Base-by-base conservation (phyloP, 1,140 invertebrate genomes). In the Caligus rogercresseyi region DNA sequence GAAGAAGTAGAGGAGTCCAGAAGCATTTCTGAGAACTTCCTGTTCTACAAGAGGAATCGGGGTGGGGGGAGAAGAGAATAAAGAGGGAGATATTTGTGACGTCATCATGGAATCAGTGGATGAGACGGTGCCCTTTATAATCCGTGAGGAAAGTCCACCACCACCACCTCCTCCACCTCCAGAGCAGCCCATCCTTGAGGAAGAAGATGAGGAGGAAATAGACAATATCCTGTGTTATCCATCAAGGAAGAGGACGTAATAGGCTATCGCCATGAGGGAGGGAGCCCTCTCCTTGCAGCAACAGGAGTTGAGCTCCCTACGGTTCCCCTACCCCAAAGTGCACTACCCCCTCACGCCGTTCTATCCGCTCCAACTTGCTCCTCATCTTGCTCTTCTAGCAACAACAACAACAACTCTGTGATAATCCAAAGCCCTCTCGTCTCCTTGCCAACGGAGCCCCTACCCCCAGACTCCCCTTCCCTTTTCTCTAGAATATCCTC, bases 51-150 rank as follows among this genome's bases (percentile, higher is more conserved):
- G n/a, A n/a, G n/a, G n/a, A n/a, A n/a, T n/a, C n/a, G n/a, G n/a
- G n/a, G n/a, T n/a, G n/a, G n/a, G n/a, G n/a, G n/a, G n/a, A n/a
- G n/a, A n/a, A n/a, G n/a, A n/a, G n/a, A n/a, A n/a, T n/a, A 25
- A 74, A 64, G 70, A 73, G 63, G 66, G 73, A 16, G 73, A 74
- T 67, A 71, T 72, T 16, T 73, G 74, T 69, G 72, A 72, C 7
- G 73, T 75, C 65, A 74, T 71, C n/a, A 43, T 11, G 31, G 31
- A 43, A 43, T 43, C 31, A 43, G 31, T 11, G 7, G n/a, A 7
- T 43, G 67, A 74, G 74, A 67, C 70, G 74, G n/a, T n/a, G n/a
- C n/a, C n/a, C n/a, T n/a, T n/a, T n/a, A n/a, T n/a, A n/a, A n/a
- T n/a, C n/a, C n/a, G n/a, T n/a, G n/a, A n/a, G n/a, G n/a, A n/a